phyloP scores from a whole-genome alignment of 2,888 invertebrate species.

The Entomobrya proxima region DNA sequence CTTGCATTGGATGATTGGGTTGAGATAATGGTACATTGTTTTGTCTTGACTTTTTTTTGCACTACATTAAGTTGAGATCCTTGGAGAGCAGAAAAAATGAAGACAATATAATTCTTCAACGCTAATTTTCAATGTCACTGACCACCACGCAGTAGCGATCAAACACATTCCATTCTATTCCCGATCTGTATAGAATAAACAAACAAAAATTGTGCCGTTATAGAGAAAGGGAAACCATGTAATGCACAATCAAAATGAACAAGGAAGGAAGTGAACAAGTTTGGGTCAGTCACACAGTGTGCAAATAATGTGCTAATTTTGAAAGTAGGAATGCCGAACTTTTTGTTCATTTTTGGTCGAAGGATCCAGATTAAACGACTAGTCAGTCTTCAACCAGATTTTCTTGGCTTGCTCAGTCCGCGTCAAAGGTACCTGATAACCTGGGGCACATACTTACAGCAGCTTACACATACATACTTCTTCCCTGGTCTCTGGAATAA shows the following conservation, averaged over 20 bases:
- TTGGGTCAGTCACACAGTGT: not conserved
- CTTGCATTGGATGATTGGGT: not conserved
- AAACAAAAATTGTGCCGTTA: not conserved
- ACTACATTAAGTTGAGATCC: not conserved
- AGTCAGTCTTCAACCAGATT: no score
- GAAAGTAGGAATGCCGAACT: not conserved
- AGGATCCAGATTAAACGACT: no score
- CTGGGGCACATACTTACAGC: no score
- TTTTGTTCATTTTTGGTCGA: not conserved
- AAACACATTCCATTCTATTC: no score
- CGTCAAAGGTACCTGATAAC: no score
- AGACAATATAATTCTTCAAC: not conserved
- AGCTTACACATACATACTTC: no score
- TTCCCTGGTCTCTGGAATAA: no score
- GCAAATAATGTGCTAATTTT: not conserved
- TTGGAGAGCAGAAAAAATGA: not conserved
- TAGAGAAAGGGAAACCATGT: not conserved
- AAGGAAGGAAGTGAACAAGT: not conserved
- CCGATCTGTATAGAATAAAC: not conserved
- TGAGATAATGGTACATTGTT: not conserved
- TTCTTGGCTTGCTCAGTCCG: no score
- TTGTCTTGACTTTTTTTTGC: not conserved
- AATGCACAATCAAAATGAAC: not conserved
- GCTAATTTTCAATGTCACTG: conserved; percentile 41
- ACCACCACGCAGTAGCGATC: not conserved